phyloP scores from a whole-genome alignment of 2,888 invertebrate species.

The Philaethria dido region DNA sequence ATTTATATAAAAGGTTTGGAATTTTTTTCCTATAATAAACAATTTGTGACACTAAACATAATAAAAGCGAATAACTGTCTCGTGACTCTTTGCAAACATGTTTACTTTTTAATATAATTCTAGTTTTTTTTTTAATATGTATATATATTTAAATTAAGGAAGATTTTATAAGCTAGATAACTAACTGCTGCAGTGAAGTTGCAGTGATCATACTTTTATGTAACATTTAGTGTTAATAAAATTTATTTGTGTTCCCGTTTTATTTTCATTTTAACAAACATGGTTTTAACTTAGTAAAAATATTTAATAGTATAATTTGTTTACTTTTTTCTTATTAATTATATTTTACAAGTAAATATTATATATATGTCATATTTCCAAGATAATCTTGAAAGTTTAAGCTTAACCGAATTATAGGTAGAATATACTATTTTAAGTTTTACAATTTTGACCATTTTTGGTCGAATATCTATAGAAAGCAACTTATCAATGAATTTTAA shows the following conservation, averaged over 20 bases:
- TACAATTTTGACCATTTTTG: background rate
- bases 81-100: too few relatives aligned
- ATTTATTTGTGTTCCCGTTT: constrained; percentile 5
- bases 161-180: background rate
- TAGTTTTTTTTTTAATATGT: background rate
- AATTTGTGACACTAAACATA: too few relatives aligned
- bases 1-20: too few relatives aligned
- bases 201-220: background rate
- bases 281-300: background rate
- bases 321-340: too few relatives aligned
- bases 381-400: background rate
- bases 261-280: constrained; percentile 11
- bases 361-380: constrained; percentile 7
- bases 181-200: background rate
- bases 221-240: constrained; percentile 16
- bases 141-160: background rate
- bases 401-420: background rate
- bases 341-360: background rate
- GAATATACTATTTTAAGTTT: constrained; percentile 4
- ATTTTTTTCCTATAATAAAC: too few relatives aligned
- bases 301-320: background rate
- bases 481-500: constrained; percentile 5
- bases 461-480: background rate
- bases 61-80: too few relatives aligned
- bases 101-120: too few relatives aligned